Evolutionary conservation across 2,888 invertebrate species (phyloP), one percentile per base, ranked within the genome.

Genomic region (Orthosia gracilis): DNA sequence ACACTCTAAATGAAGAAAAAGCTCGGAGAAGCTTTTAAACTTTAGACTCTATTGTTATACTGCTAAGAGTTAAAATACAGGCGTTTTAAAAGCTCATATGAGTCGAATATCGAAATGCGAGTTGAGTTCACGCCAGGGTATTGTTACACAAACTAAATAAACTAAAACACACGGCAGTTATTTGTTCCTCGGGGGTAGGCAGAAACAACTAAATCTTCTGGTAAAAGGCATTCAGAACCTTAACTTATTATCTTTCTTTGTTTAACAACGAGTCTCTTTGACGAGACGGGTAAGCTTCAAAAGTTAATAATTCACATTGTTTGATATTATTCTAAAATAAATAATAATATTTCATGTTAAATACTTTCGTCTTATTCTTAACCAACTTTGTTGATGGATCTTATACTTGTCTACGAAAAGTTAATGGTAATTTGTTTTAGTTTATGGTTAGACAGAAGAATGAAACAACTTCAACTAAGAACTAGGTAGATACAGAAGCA

Each of bases 71-170:
- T 85, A 92, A 65, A 91, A 88, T 90, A 64, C 68, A 64, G 66
- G 15, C 69, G 52, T 59, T 58, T 31, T 23, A 50, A 13, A 54
- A 54, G 47, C 54, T 82, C 78, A 88, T 85, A 85, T 85, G 87
- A 86, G 87, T 88, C 80, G 79, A 90, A 90, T 90, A 91, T 90
- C 87, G 88, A 89, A 90, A 89, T 84, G 87, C 85, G 85, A 83
- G 88, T 85, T 86, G 87, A 89, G 91, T 91, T 92, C 90, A 92
- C 89, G 89, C 89, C 81, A 83, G 73, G 73, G 85, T 90, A 94
- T 94, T 94, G 94, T 95, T 94, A 91, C 87, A 87, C 82, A 87
- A 90, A 91, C 89, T 89, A 94, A 94, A 93, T 92, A 93, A 94
- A 94, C 80, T 87, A 92, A 91, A 91, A 92, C 88, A 90, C 76